phyloP scores from a whole-genome alignment of 1,140 invertebrate genomes.

The Lordiphosa collinella region DNA sequence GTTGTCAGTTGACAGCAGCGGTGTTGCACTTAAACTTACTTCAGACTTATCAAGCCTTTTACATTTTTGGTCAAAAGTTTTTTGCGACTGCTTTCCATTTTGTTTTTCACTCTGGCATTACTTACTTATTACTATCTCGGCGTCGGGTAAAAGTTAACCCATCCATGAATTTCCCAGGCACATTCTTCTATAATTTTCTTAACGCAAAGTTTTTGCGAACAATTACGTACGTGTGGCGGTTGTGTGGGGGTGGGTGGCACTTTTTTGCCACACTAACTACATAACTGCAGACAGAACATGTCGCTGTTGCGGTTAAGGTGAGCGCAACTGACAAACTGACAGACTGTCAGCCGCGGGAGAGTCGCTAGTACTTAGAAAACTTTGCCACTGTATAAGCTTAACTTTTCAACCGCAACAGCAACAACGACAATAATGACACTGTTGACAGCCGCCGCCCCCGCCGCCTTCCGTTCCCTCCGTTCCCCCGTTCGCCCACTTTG shows the following conservation, averaged over 20 bases:
- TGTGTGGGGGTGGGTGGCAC: no score
- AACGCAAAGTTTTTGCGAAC: conserved; percentile 51
- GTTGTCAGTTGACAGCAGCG: no score
- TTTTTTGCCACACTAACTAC: conserved; percentile 2
- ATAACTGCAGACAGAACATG: conserved; percentile 48
- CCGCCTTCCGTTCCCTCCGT: neutral
- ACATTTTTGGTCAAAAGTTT: no score
- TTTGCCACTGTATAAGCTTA: conserved; percentile 40
- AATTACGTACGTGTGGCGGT: conserved; percentile 47
- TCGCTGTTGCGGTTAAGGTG: conserved; percentile 42
- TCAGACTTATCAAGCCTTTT: no score
- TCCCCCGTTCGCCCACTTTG: neutral
- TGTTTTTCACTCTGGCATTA: neutral
- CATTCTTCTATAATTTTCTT: conserved; percentile 44
- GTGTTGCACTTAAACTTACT: no score
- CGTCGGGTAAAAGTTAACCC: conserved; percentile 13
- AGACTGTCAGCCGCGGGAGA: neutral
- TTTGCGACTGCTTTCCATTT: neutral
- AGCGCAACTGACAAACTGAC: conserved; percentile 46
- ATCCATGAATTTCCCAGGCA: conserved; percentile 28
- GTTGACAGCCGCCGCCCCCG: conserved; percentile 18
- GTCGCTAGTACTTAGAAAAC: conserved; percentile 41
- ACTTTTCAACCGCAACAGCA: conserved; percentile 31
- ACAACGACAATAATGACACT: conserved; percentile 43
- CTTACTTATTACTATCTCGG: no score